Evolutionary conservation across 2,797 vertebrate genomes (phyloP).

Genomic region (Clarias laeviceps): DNA sequence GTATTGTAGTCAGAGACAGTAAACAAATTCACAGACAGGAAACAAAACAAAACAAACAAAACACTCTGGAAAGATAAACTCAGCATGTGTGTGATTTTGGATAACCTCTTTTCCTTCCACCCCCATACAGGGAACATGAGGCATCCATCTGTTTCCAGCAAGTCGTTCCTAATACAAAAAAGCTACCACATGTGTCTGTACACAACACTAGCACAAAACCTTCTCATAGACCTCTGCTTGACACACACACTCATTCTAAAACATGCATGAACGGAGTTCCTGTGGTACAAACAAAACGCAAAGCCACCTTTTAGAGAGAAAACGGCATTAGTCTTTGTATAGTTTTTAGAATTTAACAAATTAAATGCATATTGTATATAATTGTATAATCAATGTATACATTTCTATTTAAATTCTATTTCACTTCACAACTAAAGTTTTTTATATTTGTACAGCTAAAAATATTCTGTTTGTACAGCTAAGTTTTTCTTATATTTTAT

Average conservation of each 20-base stretch:
- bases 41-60: not conserved
- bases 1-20: not conserved
- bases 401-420: no score
- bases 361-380: no score
- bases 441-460: no score
- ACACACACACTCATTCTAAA: conserved; percentile 38
- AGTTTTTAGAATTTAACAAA: not conserved
- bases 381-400: no score
- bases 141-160: conserved; percentile 35
- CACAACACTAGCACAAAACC: conserved; percentile 19
- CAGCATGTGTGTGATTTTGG: conserved; percentile 2
- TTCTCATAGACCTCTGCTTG: conserved; percentile 4
- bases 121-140: conserved; percentile 19
- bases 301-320: conserved; percentile 50
- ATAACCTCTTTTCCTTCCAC: conserved; percentile 16
- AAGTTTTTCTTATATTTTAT: no score
- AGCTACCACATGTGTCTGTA: conserved; percentile 26
- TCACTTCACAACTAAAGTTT: no score
- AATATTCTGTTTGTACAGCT: no score
- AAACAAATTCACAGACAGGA: conserved; percentile 10
- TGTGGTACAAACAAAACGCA: conserved; percentile 35
- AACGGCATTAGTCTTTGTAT: conserved; percentile 34
- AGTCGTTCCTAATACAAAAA: conserved; percentile 2
- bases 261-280: conserved; percentile 13
- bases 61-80: conserved; percentile 4